Percentiles rank a stretch among this genome's conserved stretches.
phyloP scores from a whole-genome alignment of 1,140 invertebrate genomes.

The Brachionus angularis region DNA sequence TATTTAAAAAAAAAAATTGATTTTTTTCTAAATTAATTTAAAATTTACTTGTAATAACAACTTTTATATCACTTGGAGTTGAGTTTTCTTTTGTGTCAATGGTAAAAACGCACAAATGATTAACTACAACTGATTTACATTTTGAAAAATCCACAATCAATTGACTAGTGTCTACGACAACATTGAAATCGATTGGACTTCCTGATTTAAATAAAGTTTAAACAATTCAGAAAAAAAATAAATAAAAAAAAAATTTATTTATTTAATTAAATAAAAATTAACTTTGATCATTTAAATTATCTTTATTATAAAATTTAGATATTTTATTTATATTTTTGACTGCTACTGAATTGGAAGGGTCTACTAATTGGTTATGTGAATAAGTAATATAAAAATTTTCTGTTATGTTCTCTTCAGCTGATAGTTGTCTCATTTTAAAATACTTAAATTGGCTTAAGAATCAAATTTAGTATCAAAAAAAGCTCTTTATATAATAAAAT shows the following conservation, averaged over 20 bases:
- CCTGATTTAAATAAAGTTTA: too few relatives aligned
- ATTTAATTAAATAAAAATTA: neutral
- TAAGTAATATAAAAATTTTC: slow-evolving; percentile 39
- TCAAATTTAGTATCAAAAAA: too few relatives aligned
- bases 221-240: neutral
- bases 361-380: slow-evolving; percentile 27
- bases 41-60: slow-evolving; percentile 7
- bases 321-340: slow-evolving; percentile 5
- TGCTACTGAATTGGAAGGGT: slow-evolving; percentile 8
- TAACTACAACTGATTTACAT: slow-evolving; percentile 7
- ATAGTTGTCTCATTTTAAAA: too few relatives aligned
- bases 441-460: too few relatives aligned
- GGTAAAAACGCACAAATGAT: neutral
- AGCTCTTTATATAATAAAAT: too few relatives aligned
- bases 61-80: slow-evolving; percentile 9
- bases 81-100: slow-evolving; percentile 29
- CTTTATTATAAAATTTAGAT: too few relatives aligned
- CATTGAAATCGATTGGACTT: slow-evolving; percentile 33
- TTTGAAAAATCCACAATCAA: slow-evolving; percentile 20
- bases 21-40: neutral
- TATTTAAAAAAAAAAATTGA: neutral
- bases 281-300: too few relatives aligned
- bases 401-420: slow-evolving; percentile 23
- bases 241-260: neutral
- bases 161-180: slow-evolving; percentile 19